Base-by-base conservation (phyloP, 2,113 vertebrate genomes). In the Spermophilus dauricus region DNA sequence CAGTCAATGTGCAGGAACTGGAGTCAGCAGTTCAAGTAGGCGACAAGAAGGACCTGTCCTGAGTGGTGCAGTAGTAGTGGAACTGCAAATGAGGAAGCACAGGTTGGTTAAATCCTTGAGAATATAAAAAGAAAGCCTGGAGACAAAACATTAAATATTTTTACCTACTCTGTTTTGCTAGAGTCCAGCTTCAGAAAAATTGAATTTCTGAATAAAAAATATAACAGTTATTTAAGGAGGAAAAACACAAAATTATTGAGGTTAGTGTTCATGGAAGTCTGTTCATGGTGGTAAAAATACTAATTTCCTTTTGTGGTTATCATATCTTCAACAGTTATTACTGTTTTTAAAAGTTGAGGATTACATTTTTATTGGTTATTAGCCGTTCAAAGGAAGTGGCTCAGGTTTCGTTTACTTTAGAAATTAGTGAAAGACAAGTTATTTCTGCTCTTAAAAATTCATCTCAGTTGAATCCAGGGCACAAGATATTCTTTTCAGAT, bases 371-470 rank as follows among this genome's bases (percentile, higher is more conserved):
- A 77, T 32, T 76, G 56, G 87, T n/a, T 24, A 45, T 75, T 80
- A 90, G 39, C 32, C 65, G 63, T 10, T 61, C 26, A 80, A 76
- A 80, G 81, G 56, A 89, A 89, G 53, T 51, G 16, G 28, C 48
- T 63, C 58, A 81, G 16, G 18, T 42, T 92, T 81, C n/a, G 69
- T 93, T 96, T 93, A 78, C 81, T 86, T 86, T 86, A 76, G n/a
- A 45, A 5, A 45, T 16, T 53, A 80, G 28, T 89, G n/a, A 56
- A 61, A 69, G 32, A 69, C 37, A 78, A 86, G 34, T 89, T 73
- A 73, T 75, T 93, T 96, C 48, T 86, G 76, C 69, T 90, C 45
- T 91, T 89, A 78, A 58, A 86, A 88, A 11, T 63, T 90, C 90
- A 84, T 69, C 48, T 90, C 78, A 94, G 48, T 58, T 24, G 26